Evolutionary conservation across 2,797 vertebrate species (phyloP), one percentile per base, ranked within the genome.

Genomic region (Gadopsis bispinosus): DNA sequence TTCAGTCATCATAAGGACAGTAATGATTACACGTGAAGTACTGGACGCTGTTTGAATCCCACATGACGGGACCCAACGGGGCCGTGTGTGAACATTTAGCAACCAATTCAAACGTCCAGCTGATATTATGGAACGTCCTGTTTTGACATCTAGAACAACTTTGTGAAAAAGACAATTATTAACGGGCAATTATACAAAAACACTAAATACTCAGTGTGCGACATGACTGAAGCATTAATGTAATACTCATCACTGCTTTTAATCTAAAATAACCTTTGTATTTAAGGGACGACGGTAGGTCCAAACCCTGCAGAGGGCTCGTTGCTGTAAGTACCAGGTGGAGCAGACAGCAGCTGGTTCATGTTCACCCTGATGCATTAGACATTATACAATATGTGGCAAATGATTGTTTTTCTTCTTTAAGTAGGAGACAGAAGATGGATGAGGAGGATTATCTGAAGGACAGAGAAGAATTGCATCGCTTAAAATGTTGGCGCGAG

Each of bases 391-490:
- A 53, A 20, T 11, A 33, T 10, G 14, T 0, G 1, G 20, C 1
- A 31, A 41, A 67, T 74, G 2, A 39, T 45, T 67, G 26, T 37
- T 45, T 54, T 33, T 59, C 56, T 62, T 41, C 74, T 75, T 3
- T 45, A 51, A 73, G 64, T 12, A 17, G 39, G 64, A 69, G 50
- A 50, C 20, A 58, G 45, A 0, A 0, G 71, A 81, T 0, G 19
- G 22, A 79, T 2, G 20, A 79, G 12, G 47, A 7, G 35, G 31
- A 69, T 81, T 39, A 73, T 63, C 39, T 51, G 55, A 62, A 19
- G 26, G 79, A 74, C 74, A 13, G 63, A 77, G 75, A 74, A 12
- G 16, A 70, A 80, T 69, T 67, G 67, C 43, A 2, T 66, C 76
- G 75, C 73, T 77, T 67, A 56, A 60, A 58, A 63, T 35, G 29